These are phyloP conservation scores for Perognathus longimembris DNA, from an alignment of 2,113 vertebrate species.

Conservation along the genomic window DNA sequence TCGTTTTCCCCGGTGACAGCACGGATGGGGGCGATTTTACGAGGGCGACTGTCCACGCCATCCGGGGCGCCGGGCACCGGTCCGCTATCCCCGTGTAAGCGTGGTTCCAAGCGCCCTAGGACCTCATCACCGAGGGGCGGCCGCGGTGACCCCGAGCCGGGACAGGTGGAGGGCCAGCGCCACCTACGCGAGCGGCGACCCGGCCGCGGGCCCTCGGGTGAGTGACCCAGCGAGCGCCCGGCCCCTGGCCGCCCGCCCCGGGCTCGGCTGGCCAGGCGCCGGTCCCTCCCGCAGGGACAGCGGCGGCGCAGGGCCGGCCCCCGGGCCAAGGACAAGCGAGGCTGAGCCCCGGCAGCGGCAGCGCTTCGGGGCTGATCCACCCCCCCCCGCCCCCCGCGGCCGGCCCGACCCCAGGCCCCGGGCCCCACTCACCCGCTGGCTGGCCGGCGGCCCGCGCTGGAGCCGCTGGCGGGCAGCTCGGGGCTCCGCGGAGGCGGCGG, in stretches of 20 bases:
- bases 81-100: neutral
- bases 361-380: no score
- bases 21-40: no score
- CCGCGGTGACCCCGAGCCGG: no score
- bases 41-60: no score
- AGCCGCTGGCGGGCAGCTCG: neutral
- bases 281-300: neutral
- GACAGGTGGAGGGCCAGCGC: neutral
- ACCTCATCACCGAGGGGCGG: no score
- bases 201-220: slow-evolving; percentile 22
- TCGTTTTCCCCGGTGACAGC: no score
- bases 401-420: neutral
- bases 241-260: neutral
- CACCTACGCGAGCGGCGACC: neutral
- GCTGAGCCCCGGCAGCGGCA: no score
- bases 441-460: slow-evolving; percentile 39
- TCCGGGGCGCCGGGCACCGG: neutral
- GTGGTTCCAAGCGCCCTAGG: no score
- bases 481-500: slow-evolving; percentile 5
- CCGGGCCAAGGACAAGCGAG: neutral
- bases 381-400: no score
- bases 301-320: neutral
- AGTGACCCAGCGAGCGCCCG: slow-evolving; percentile 20
- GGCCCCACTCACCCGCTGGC: slow-evolving; percentile 67
- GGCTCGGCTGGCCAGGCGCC: neutral